Base-by-base conservation (phyloP, 2,113 vertebrate species). In the Rattus rattus region DNA sequence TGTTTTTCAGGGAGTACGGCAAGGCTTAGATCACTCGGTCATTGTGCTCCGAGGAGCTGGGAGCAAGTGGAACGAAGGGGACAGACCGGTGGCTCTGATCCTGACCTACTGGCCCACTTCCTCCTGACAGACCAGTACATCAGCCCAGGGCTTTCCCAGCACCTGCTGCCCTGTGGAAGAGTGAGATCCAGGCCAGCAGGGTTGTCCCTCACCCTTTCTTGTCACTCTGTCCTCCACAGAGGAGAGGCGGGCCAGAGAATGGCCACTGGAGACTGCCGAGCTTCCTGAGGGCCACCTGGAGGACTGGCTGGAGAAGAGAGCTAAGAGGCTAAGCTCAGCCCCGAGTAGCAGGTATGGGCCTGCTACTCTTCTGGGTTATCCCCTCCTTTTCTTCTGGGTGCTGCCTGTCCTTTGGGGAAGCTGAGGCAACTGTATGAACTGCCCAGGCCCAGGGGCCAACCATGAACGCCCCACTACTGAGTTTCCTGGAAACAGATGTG, bases 291-390 rank as follows among this genome's bases (percentile, higher is more conserved):
- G 98, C 91, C 98, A 94, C 67, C 86, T 99, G 7, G 99, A 99
- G 80, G 99, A 99, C 39, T 99, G 99, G 99, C 98, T 99, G 95
- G 98, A 98, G 76, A 99, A 98, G 98, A 98, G 99, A 95, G 98
- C 99, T 36, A 99, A 99, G 98, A 99, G 98, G 47, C 98, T 97
- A 97, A 98, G 98, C 2, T 47, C 96, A 0, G 95, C 98, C 59
- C 95, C 98, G 65, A 99, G 98, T 65, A 98, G 98, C 98, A 99
- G 99, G 99, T 99, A 98, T 20, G 0, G 28, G 43, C 67, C 26
- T 86, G n/a, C n/a, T n/a, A n/a, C n/a, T n/a, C n/a, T n/a, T n/a
- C n/a, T n/a, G n/a, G n/a, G 30, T 16, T 0, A 67, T 24, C 61
- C 70, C 70, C 39, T 0, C 3, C 65, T n/a, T 20, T 30, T 63